Conservation (phyloP, 2,797 vertebrate genomes). For the Philypnodon macrostomus region DNA sequence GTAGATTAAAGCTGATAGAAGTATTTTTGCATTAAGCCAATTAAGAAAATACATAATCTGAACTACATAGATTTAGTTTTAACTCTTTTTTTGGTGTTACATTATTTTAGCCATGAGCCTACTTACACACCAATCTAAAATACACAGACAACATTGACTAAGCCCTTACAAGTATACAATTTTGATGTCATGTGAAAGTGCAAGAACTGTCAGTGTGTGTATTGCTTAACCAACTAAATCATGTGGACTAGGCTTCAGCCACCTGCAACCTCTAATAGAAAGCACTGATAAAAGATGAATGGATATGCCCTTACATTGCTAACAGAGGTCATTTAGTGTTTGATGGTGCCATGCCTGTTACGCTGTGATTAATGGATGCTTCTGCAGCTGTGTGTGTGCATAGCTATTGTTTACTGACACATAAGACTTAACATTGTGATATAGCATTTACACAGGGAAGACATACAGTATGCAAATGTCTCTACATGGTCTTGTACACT, state of each 20-base stretch:
- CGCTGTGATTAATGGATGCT: neutral
- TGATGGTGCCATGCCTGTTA: neutral
- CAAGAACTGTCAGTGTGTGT: too few species aligned
- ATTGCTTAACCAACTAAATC: too few species aligned
- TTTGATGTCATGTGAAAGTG: too few species aligned
- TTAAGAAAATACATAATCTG: too few species aligned
- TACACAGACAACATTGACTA: too few species aligned
- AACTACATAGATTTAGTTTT: too few species aligned
- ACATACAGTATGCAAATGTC: constrained; percentile 11
- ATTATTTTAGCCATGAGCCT: too few species aligned
- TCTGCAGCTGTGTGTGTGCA: neutral
- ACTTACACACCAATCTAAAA: too few species aligned
- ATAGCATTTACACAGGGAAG: constrained; percentile 3
- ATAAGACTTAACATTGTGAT: neutral
- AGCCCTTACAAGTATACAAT: too few species aligned
- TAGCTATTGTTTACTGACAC: neutral
- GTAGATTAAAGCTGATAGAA: too few species aligned
- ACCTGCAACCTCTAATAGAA: neutral
- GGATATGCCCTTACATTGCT: neutral
- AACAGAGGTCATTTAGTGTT: neutral
- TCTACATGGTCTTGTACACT: neutral
- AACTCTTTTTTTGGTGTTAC: too few species aligned
- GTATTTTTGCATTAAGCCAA: too few species aligned
- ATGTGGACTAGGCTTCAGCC: neutral
- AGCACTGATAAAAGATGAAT: neutral